These are phyloP conservation scores for Thysanoteuthis rhombus DNA, from an alignment of 2,888 invertebrate species.

Conservation along the genomic window DNA sequence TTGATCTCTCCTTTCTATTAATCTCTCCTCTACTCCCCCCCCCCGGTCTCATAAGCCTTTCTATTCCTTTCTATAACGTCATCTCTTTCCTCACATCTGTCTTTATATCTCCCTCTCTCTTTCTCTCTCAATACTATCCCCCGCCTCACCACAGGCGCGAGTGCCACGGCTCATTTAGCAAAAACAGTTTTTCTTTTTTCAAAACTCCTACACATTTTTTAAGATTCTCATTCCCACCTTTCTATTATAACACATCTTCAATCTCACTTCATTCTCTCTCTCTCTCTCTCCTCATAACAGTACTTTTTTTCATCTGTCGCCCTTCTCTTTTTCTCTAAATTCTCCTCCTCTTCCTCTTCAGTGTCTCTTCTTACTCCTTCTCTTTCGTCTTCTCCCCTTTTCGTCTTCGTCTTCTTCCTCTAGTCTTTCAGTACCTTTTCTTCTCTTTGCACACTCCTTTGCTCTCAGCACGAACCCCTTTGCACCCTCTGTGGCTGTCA, in stretches of 20 bases:
- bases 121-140: neutral
- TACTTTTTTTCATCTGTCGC: conserved; percentile 37
- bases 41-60: no score
- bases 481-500: neutral
- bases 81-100: conserved; percentile 21
- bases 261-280: conserved; percentile 36
- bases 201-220: no score
- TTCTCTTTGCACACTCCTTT: neutral
- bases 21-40: neutral
- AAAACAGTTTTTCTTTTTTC: neutral
- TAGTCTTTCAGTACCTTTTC: neutral
- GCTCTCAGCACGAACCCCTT: neutral
- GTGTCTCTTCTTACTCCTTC: neutral
- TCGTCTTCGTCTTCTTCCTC: neutral
- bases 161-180: no score
- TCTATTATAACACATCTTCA: neutral
- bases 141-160: no score
- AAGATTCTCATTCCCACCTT: no score
- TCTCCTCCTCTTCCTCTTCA: conserved; percentile 26
- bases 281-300: conserved; percentile 33
- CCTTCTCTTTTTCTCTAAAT: no score
- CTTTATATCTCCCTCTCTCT: neutral
- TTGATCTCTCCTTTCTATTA: conserved; percentile 40
- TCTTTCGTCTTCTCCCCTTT: neutral
- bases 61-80: neutral